These are phyloP conservation scores for Dione vanillae DNA, from an alignment of 2,888 invertebrate species.

Conservation along the genomic window DNA sequence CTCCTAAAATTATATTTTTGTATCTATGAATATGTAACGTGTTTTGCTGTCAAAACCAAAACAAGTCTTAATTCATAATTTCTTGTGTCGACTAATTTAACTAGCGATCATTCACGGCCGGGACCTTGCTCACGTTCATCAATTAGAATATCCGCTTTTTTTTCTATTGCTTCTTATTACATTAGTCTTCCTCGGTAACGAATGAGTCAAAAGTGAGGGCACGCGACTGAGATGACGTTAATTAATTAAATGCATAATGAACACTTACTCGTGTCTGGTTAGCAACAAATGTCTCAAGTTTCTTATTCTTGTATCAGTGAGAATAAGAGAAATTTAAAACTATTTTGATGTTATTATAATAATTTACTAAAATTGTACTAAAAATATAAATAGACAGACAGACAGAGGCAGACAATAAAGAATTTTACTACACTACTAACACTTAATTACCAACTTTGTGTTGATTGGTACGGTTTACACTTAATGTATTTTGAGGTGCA, in stretches of 20 bases:
- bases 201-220: conserved; percentile 71
- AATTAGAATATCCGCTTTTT: conserved; percentile 81
- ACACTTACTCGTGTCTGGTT: conserved; percentile 47
- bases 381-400: too few species aligned
- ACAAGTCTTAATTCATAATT: conserved; percentile 14
- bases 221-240: conserved; percentile 60
- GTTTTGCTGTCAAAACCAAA: background rate
- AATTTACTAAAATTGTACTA: too few species aligned
- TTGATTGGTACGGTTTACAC: too few species aligned
- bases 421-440: too few species aligned
- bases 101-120: conserved; percentile 60
- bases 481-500: too few species aligned
- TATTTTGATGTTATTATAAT: too few species aligned
- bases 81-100: conserved; percentile 37
- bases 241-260: conserved; percentile 60
- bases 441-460: too few species aligned
- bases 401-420: too few species aligned
- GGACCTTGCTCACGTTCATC: conserved; percentile 72
- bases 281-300: conserved; percentile 14
- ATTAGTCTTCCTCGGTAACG: conserved; percentile 69
- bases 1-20: background rate
- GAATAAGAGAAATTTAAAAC: background rate
- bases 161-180: conserved; percentile 76
- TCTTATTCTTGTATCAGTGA: background rate
- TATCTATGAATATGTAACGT: background rate